These are phyloP conservation scores for Hirundichthys speculiger DNA, from an alignment of 2,113 vertebrate genomes.

Conservation along the genomic window DNA sequence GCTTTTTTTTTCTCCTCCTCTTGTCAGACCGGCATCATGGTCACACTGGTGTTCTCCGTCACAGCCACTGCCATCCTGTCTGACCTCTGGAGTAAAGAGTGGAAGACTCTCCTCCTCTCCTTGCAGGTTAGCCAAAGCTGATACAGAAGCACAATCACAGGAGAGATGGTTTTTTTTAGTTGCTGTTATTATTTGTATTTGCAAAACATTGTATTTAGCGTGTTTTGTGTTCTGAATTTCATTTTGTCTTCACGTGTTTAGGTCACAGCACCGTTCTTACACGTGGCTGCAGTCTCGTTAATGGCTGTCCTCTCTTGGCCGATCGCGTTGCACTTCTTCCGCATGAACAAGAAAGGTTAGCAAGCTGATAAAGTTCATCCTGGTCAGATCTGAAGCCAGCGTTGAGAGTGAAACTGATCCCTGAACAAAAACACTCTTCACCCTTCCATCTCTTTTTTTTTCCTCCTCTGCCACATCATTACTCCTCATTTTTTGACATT, in stretches of 20 bases:
- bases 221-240: neutral
- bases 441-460: too few species aligned
- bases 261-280: constrained; percentile 89
- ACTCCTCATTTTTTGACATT: too few species aligned
- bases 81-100: constrained; percentile 83
- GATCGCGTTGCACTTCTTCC: constrained; percentile 84
- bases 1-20: neutral
- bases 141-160: neutral
- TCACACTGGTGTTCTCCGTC: constrained; percentile 79
- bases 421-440: too few species aligned
- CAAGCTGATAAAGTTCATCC: too few species aligned
- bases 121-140: constrained; percentile 81
- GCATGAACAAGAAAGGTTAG: constrained; percentile 85
- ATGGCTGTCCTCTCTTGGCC: constrained; percentile 89
- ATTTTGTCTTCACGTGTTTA: constrained; percentile 34
- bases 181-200: neutral
- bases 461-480: too few species aligned
- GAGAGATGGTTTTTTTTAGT: neutral
- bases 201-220: neutral
- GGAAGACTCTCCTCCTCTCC: constrained; percentile 85
- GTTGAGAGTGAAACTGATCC: too few species aligned
- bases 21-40: constrained; percentile 81
- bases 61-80: constrained; percentile 78
- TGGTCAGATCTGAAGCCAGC: too few species aligned
- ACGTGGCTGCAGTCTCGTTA: constrained; percentile 80